Conservation (phyloP, 2,888 invertebrate species). For the Chesias legatella region DNA sequence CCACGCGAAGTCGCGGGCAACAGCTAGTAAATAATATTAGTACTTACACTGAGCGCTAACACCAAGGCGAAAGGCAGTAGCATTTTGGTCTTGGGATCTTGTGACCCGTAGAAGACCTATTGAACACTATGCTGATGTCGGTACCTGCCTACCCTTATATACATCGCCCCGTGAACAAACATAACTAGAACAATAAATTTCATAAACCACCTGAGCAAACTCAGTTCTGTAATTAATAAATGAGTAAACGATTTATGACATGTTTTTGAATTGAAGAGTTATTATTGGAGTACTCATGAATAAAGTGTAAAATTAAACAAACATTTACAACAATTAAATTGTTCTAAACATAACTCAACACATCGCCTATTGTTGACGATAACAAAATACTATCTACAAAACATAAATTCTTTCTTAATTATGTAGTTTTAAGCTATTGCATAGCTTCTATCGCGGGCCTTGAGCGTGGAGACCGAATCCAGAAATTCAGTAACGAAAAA, state of each 20-base stretch:
- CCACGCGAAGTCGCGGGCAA: too few relatives aligned
- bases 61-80: constrained; percentile 3
- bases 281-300: constrained; percentile 2
- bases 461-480: too few relatives aligned
- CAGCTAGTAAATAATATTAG: not conserved
- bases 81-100: constrained; percentile 12
- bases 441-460: too few relatives aligned
- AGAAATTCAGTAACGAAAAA: too few relatives aligned
- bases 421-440: too few relatives aligned
- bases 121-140: constrained; percentile 6
- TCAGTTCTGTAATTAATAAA: constrained; percentile 2
- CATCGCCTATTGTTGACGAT: too few relatives aligned
- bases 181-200: constrained; percentile 1
- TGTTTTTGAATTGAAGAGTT: constrained; percentile 6
- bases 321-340: too few relatives aligned
- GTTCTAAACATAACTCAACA: too few relatives aligned
- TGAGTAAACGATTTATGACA: constrained; percentile 7
- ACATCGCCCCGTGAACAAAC: constrained; percentile 3
- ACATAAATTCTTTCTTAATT: too few relatives aligned
- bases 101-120: constrained; percentile 5
- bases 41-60: constrained; percentile 16
- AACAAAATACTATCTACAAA: too few relatives aligned
- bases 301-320: too few relatives aligned
- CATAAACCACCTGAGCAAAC: constrained; percentile 6
- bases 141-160: constrained; percentile 4